Percentiles rank a stretch among this genome's conserved stretches.
Evolutionary conservation across 1,140 invertebrate species (phyloP).

Genomic region (Magallana angulata): DNA sequence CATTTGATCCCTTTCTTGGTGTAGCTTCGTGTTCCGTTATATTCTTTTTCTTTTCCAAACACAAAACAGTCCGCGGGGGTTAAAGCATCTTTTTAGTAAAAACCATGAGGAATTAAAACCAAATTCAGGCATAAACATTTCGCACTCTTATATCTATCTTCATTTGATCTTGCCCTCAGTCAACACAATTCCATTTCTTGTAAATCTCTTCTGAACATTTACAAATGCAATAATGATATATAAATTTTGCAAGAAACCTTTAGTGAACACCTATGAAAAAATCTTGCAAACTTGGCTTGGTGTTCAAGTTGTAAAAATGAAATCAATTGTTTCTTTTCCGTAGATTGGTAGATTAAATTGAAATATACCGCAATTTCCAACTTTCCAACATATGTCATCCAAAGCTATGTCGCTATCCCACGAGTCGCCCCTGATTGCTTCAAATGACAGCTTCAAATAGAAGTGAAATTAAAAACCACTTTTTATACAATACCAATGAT

Average conservation of each 20-base stretch:
- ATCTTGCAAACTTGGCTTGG: no score
- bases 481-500: no score
- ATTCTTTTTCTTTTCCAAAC: not conserved
- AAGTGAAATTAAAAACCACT: not conserved
- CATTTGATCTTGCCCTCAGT: no score
- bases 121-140: no score
- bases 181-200: not conserved
- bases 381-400: not conserved
- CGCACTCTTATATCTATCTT: no score
- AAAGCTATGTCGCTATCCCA: not conserved
- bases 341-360: not conserved
- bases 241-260: not conserved
- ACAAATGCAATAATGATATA: not conserved
- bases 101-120: no score
- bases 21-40: not conserved
- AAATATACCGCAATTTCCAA: not conserved
- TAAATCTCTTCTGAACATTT: not conserved
- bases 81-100: not conserved
- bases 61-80: not conserved
- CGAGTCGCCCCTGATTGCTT: not conserved
- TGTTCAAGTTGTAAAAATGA: not conserved
- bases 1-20: not conserved
- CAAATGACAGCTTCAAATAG: not conserved
- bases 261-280: no score
- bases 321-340: not conserved